Percentiles rank a stretch among this genome's conserved stretches.
Conservation (phyloP, 2,888 invertebrate genomes). For the Agrenia bidenticulata region DNA sequence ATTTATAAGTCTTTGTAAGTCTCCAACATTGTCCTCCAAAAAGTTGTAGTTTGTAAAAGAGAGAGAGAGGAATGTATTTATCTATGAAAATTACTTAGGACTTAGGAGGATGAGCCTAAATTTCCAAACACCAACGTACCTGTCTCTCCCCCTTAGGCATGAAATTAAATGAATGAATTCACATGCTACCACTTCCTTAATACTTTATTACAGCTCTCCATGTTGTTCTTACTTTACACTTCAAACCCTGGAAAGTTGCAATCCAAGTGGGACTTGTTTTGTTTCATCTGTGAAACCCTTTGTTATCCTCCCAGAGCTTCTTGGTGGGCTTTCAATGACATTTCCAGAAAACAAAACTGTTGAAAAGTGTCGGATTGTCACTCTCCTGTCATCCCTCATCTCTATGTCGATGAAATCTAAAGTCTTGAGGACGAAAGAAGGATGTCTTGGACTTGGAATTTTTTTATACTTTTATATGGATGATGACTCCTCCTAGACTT, state of each 20-base stretch:
- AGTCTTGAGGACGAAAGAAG: not conserved
- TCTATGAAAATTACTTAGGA: no score
- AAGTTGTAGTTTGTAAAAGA: no score
- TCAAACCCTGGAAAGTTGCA: not conserved
- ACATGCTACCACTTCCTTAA: not conserved
- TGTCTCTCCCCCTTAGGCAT: not conserved
- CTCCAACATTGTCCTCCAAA: no score
- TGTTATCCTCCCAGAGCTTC: not conserved
- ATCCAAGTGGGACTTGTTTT: not conserved
- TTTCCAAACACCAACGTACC: not conserved
- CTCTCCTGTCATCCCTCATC: slow-evolving; percentile 20
- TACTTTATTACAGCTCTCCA: not conserved
- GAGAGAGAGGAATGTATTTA: no score
- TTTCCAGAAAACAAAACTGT: not conserved
- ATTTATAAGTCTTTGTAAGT: no score
- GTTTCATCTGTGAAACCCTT: not conserved
- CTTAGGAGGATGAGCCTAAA: no score
- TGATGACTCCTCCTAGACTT: slow-evolving; percentile 20
- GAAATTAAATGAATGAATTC: not conserved
- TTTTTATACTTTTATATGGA: slow-evolving; percentile 7
- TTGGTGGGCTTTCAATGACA: not conserved
- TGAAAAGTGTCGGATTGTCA: slow-evolving; percentile 19
- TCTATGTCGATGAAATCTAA: slow-evolving; percentile 5
- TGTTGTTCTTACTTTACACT: not conserved
- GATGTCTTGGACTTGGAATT: not conserved